A percentile compares a stretch with the other conserved stretches of the same genome.
Evolutionary conservation across 1,140 invertebrate genomes (phyloP).

Genomic region (Solenopsis invicta): DNA sequence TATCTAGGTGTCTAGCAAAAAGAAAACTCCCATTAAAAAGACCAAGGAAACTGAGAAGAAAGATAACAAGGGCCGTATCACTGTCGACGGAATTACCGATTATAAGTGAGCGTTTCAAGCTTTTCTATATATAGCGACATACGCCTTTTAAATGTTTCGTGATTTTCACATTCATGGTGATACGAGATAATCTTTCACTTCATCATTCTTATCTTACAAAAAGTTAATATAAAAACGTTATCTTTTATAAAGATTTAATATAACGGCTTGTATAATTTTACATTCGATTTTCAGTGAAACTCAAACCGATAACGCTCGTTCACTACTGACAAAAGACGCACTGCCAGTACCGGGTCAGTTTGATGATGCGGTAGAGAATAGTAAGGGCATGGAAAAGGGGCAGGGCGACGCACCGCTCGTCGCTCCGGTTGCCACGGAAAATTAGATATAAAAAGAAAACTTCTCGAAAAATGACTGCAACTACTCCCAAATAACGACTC

Average conservation of each 20-base stretch:
- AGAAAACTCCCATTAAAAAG: slow-evolving; percentile 83
- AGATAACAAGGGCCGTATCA: slow-evolving; percentile 77
- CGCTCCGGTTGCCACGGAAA: slow-evolving; percentile 71
- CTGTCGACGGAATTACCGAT: slow-evolving; percentile 80
- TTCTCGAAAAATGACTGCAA: slow-evolving; percentile 70
- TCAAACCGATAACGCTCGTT: slow-evolving; percentile 32
- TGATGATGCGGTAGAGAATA: slow-evolving; percentile 79
- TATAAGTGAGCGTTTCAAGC: slow-evolving; percentile 78
- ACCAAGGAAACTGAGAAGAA: slow-evolving; percentile 84
- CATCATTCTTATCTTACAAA: neutral
- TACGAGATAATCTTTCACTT: neutral
- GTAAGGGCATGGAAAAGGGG: slow-evolving; percentile 78
- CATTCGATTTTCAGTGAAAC: slow-evolving; percentile 73
- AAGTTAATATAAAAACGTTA: neutral
- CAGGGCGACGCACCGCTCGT: slow-evolving; percentile 79
- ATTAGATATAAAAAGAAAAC: slow-evolving; percentile 68
- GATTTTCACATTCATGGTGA: neutral
- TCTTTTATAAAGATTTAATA: neutral
- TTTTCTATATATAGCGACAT: neutral
- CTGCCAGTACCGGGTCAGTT: slow-evolving; percentile 78
- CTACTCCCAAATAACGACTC: slow-evolving; percentile 80
- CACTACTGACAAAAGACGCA: slow-evolving; percentile 73
- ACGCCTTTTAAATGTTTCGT: neutral
- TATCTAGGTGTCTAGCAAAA: slow-evolving; percentile 82
- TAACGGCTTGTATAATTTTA: neutral